Percentiles rank a stretch among this genome's conserved stretches.
These are phyloP conservation scores for Stenodera caucasica DNA, from an alignment of 2,888 invertebrate species.

Conservation along the genomic window DNA sequence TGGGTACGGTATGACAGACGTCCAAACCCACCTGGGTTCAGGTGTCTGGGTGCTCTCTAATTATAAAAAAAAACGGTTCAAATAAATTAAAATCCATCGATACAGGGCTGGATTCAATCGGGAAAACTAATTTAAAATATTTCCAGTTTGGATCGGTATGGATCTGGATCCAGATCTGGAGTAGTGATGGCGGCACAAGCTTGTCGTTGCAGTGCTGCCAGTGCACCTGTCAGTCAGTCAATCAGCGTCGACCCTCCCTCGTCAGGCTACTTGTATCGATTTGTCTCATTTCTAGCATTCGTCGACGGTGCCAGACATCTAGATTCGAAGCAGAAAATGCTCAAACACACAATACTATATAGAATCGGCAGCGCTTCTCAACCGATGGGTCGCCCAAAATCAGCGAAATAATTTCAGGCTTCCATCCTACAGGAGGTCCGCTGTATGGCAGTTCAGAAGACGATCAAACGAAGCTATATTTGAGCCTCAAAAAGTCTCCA, in stretches of 20 bases:
- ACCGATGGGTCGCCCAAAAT: too few species aligned
- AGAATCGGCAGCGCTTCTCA: too few species aligned
- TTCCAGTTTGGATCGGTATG: too few species aligned
- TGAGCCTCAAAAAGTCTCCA: too few species aligned
- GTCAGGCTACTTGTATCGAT: conserved; percentile 50
- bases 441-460: too few species aligned
- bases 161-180: too few species aligned
- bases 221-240: conserved; percentile 56
- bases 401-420: too few species aligned
- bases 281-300: conserved; percentile 44
- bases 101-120: neutral
- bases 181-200: conserved; percentile 12
- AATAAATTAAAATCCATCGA: conserved; percentile 1
- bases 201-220: conserved; percentile 15
- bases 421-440: too few species aligned
- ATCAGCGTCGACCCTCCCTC: conserved; percentile 49
- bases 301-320: conserved; percentile 44
- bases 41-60: neutral
- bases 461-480: too few species aligned
- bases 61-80: conserved; percentile 3
- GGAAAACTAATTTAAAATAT: conserved; percentile 2
- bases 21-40: conserved; percentile 23
- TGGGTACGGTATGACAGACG: conserved; percentile 18
- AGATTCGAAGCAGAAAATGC: conserved; percentile 30
- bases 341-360: conserved; percentile 3